These are phyloP conservation scores for Paratilapia polleni DNA, from an alignment of 2,113 vertebrate species.

Conservation along the genomic window DNA sequence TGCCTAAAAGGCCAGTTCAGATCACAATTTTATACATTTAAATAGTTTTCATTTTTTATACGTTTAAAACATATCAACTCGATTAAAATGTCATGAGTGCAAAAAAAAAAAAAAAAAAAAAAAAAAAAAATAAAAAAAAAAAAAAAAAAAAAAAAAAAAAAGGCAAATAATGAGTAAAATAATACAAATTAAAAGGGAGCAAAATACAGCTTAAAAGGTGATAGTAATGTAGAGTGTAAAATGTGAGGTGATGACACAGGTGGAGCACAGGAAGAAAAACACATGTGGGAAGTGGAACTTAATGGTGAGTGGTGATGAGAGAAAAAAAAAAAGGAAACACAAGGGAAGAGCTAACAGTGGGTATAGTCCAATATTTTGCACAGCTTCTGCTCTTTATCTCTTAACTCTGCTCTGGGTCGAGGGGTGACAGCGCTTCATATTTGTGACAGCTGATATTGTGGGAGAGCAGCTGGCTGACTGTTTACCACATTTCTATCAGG, in stretches of 20 bases:
- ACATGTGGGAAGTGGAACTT: constrained; percentile 17
- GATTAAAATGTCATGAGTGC: no score
- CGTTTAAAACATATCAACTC: no score
- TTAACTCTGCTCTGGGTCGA: neutral
- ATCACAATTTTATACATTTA: neutral
- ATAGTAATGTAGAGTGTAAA: neutral
- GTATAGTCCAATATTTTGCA: constrained; percentile 11
- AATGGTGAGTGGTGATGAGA: neutral
- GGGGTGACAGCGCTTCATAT: neutral
- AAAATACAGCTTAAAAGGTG: constrained; percentile 13
- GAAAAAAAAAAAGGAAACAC: constrained; percentile 9
- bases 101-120: no score
- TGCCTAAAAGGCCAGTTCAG: constrained; percentile 48
- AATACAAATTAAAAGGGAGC: constrained; percentile 17
- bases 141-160: constrained; percentile 38
- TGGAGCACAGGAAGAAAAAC: constrained; percentile 15
- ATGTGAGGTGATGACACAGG: constrained; percentile 16
- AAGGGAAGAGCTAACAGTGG: neutral
- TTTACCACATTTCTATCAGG: constrained; percentile 15
- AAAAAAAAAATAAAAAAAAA: no score
- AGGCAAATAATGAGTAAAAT: constrained; percentile 36
- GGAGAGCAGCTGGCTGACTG: constrained; percentile 49
- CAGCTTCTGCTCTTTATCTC: neutral
- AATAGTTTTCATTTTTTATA: neutral
- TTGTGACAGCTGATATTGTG: constrained; percentile 15